Percentiles rank a stretch among this genome's conserved stretches.
phyloP scores from a whole-genome alignment of 1,140 invertebrate genomes.

The Zaprionus taronus region DNA sequence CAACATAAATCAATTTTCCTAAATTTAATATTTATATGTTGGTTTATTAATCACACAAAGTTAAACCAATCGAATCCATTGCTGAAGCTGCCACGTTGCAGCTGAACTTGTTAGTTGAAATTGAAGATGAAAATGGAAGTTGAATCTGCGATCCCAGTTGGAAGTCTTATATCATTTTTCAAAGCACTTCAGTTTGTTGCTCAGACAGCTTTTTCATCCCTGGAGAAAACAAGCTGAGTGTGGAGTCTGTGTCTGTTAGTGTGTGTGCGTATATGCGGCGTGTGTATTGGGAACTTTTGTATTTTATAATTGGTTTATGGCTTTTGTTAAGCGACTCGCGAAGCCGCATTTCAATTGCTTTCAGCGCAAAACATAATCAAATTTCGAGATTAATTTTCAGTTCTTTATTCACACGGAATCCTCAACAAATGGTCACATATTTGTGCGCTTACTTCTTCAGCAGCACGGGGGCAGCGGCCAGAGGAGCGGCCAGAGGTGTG shows the following conservation, averaged over 20 bases:
- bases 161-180: background rate
- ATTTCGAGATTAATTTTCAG: slow-evolving; percentile 28
- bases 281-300: slow-evolving; percentile 42
- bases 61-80: background rate
- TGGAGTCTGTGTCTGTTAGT: background rate
- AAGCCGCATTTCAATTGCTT: slow-evolving; percentile 72
- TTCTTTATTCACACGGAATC: slow-evolving; percentile 66
- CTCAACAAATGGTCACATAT: slow-evolving; percentile 43
- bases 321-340: slow-evolving; percentile 59
- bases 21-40: background rate
- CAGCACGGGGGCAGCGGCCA: slow-evolving; percentile 53
- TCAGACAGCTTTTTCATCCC: slow-evolving; percentile 21
- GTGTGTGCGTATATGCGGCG: slow-evolving; percentile 5
- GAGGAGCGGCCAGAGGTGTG: slow-evolving; percentile 40
- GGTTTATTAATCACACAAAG: background rate
- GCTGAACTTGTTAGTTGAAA: background rate
- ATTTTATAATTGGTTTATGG: slow-evolving; percentile 75
- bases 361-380: slow-evolving; percentile 27
- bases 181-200: background rate
- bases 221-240: slow-evolving; percentile 11
- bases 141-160: background rate
- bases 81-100: background rate
- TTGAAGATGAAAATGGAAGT: background rate
- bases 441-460: slow-evolving; percentile 63
- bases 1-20: background rate